Evolutionary conservation across 1,140 invertebrate genomes (phyloP), one percentile per base, ranked within the genome.

Genomic region (Charaxes varanes): DNA sequence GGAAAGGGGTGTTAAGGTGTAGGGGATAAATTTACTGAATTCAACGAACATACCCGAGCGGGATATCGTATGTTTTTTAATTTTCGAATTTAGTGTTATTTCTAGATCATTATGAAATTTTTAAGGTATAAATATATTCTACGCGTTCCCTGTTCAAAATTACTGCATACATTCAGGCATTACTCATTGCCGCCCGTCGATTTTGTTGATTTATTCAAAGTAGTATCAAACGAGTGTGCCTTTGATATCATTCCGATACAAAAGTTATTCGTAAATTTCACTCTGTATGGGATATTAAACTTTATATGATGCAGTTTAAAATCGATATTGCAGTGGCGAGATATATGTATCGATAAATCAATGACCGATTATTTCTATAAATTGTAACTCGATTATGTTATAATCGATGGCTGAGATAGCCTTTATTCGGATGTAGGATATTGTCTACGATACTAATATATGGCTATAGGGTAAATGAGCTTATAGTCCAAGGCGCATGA

Each of bases 361-460:
- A 64, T 64, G 63, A 71, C 61, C 72, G 76, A 77, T 80, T 81
- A 81, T 78, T 78, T 77, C 73, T 78, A 81, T 78, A 81, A 81
- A 78, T 81, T 63, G 62, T 81, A 79, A 81, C 74, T 81, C 77
- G 77, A 81, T 81, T 81, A 81, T 77, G 73, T 73, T 77, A 79
- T 80, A 80, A 80, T 80, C 73, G 71, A 73, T 63, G 53, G 45
- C 62, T 60, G 32, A 56, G 53, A 59, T 61, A 59, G 53, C 11
- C 52, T 60, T 47, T 32, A 44, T 43, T 43, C 22, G 31, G 41
- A 35, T 35, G 6, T 44, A 19, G 18, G 27, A 12, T 24, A 31
- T 45, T 32, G 21, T 34, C 27, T 19, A 19, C 21, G 17, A 30
- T 31, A 5, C 28, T 31, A 17, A 31, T 31, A 17, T 31, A 31